Percentiles rank a stretch among this genome's conserved stretches.
Evolutionary conservation across 1,140 invertebrate genomes (phyloP).

Genomic region (Pseudomyrmex pallidus): DNA sequence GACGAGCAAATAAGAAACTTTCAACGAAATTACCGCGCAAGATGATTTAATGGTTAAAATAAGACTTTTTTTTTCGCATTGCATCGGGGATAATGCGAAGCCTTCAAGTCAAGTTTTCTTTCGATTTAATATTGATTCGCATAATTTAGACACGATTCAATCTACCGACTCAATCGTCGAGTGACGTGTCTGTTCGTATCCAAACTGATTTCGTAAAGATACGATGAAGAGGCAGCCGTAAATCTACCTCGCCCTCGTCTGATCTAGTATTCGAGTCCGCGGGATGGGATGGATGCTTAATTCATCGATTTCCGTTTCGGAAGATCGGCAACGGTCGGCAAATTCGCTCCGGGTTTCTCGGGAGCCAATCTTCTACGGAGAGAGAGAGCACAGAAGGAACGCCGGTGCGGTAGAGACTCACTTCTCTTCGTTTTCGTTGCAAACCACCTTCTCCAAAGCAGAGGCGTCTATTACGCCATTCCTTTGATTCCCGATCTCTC

Average conservation of each 20-base stretch:
- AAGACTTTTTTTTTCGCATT: not conserved
- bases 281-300: slow-evolving; percentile 71
- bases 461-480: slow-evolving; percentile 52
- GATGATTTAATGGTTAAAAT: not conserved
- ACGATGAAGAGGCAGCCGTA: slow-evolving; percentile 56
- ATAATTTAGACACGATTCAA: slow-evolving; percentile 44
- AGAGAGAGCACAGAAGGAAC: slow-evolving; percentile 28
- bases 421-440: slow-evolving; percentile 69
- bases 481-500: slow-evolving; percentile 32
- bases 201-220: slow-evolving; percentile 57
- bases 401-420: slow-evolving; percentile 54
- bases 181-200: slow-evolving; percentile 39
- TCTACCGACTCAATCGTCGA: slow-evolving; percentile 15
- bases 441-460: slow-evolving; percentile 53
- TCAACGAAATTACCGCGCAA: not conserved
- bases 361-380: slow-evolving; percentile 65
- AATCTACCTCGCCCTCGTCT: slow-evolving; percentile 59
- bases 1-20: not conserved
- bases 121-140: slow-evolving; percentile 7
- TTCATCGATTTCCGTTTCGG: slow-evolving; percentile 71
- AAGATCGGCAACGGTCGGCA: slow-evolving; percentile 59
- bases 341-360: slow-evolving; percentile 21
- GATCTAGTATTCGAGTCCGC: slow-evolving; percentile 61
- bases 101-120: not conserved
- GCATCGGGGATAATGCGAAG: not conserved